Evolutionary conservation across 2,113 vertebrate genomes (phyloP).

Genomic region (Sclerurus mexicanus): DNA sequence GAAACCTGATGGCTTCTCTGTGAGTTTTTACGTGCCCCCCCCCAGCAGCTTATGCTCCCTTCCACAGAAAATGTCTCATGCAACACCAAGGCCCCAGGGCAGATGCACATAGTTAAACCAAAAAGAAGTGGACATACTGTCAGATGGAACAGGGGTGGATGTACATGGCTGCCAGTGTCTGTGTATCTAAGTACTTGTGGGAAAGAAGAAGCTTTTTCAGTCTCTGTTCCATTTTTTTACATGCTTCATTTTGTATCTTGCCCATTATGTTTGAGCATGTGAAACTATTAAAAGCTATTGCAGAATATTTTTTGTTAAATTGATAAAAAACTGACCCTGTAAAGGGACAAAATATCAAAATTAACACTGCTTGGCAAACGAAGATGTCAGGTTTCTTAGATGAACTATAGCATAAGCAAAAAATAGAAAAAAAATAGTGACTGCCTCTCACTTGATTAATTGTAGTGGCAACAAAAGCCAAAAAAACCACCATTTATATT

Average conservation of each 20-base stretch:
- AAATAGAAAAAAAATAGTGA: background rate
- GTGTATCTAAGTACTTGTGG: background rate
- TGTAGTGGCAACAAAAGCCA: slow-evolving; percentile 35
- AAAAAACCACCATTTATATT: slow-evolving; percentile 47
- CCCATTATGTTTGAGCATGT: background rate
- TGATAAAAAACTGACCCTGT: background rate
- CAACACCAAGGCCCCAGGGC: background rate
- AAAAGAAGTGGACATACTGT: rapidly evolving
- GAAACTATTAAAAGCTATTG: background rate
- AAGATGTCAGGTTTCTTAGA: background rate
- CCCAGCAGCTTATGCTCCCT: background rate
- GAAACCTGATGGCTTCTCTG: background rate
- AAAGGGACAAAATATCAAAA: background rate
- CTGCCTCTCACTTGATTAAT: slow-evolving; percentile 45
- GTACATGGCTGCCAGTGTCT: rapidly evolving
- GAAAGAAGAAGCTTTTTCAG: background rate
- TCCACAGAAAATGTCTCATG: background rate
- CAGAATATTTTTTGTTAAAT: background rate
- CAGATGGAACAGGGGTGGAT: background rate
- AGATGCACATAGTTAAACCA: background rate
- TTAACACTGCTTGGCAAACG: background rate
- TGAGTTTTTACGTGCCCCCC: background rate
- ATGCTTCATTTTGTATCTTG: background rate
- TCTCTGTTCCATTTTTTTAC: background rate
- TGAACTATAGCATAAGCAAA: background rate